Conservation (phyloP, 2,888 invertebrate species). For the Dichetophora obliterata region DNA sequence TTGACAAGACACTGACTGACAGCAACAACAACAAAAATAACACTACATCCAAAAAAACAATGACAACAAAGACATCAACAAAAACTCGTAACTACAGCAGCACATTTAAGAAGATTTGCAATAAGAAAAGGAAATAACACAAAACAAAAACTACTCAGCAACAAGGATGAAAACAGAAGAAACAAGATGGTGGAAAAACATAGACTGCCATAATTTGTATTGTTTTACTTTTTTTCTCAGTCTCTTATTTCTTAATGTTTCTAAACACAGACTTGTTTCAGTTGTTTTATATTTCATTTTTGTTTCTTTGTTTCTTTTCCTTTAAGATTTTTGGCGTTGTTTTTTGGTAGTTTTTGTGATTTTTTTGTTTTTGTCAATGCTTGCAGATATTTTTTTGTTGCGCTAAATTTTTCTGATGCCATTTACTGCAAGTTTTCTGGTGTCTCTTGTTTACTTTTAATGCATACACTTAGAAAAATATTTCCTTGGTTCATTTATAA, state of each 20-base stretch:
- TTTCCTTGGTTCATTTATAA: no score
- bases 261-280: no score
- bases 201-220: neutral
- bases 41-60: neutral
- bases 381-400: neutral
- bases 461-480: no score
- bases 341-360: neutral
- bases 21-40: neutral
- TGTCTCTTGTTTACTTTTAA: no score
- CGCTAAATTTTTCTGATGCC: neutral
- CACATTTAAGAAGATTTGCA: neutral
- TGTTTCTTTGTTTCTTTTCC: no score
- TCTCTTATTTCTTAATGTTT: neutral
- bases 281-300: no score
- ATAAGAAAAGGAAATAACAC: neutral
- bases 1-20: neutral
- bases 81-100: neutral
- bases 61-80: neutral
- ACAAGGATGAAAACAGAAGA: neutral
- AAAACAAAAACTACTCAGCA: neutral
- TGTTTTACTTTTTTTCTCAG: neutral
- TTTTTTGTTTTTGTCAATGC: neutral
- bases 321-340: no score
- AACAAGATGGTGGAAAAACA: neutral
- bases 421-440: neutral